Base-by-base conservation (phyloP, 2,888 invertebrate species). In the Pterostichus niger region DNA sequence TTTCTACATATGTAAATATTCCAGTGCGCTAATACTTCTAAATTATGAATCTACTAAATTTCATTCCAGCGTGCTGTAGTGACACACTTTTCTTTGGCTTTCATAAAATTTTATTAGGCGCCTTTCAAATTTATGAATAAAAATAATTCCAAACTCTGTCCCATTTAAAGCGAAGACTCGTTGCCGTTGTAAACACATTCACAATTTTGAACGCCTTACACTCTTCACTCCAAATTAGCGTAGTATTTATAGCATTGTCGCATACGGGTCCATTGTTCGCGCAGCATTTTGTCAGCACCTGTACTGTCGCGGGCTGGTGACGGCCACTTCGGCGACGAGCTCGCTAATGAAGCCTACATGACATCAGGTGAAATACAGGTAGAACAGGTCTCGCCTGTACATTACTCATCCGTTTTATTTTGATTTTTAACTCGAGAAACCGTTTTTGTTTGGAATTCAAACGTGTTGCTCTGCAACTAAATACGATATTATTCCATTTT, bases 391-490 rank as follows among this genome's bases (percentile, higher is more conserved):
- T 87, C 89, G n/a, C 10, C 73, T 40, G 89, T 89, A 89, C 90
- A 90, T 90, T 89, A 89, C 87, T 90, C 89, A 90, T 90, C 89
- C 89, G 89, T 89, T 89, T 90, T 90, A 89, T 89, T 89, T 90
- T 88, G 89, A 88, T 89, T 90, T 89, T 85, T 77, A 49, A 75
- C 46, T 33, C 6, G 49, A 75, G 24, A 78, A 59, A 1, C 56
- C 13, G 35, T 79, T 79, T 79, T 79, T 79, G 49, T 73, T 46
- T 17, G 33, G 46, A 3, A 17, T n/a, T 7, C 11, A 24, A 49
- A 49, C 49, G 49, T 13, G 75, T 75, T 15, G 24, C 15, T 31
- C 9, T 17, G 49, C 71, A 75, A 44, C 49, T 75, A 49, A 75
- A 75, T 75, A 49, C 24, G 17, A 75, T 17, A 49, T 75, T 75